Base-by-base conservation (phyloP, 2,797 vertebrate species). In the Bucorvus abyssinicus region DNA sequence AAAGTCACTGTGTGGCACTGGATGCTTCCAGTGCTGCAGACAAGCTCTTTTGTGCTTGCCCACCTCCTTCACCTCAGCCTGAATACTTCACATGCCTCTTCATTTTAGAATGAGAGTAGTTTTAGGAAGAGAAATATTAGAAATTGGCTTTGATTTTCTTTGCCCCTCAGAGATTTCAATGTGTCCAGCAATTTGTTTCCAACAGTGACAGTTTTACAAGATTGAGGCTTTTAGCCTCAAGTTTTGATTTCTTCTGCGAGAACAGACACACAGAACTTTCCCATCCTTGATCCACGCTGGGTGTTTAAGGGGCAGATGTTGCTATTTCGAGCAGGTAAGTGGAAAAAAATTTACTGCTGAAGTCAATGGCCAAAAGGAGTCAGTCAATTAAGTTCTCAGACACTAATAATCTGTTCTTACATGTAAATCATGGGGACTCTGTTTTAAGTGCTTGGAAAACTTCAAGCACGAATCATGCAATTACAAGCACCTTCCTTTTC, bases 121-220 rank as follows among this genome's bases (percentile, higher is more conserved):
- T 90, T 82, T 87, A 71, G 3, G n/a, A 90, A 83, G 64, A 80
- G 94, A 95, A 96, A 87, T 83, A 89, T 83, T 78, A 90, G 78
- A 94, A 87, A 89, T 45, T 32, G 13, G 17, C 38, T 96, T 94
- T 95, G 86, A 96, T 95, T 93, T 95, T 69, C 90, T 89, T 85
- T 81, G 36, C 32, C 38, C 44, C 59, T 85, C 59, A 63, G 86
- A 95, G 67, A 86, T 90, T 90, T 93, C 74, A 83, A 87, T 77
- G 53, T 74, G 55, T 63, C 55, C 52, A 53, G 68, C 52, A 84
- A 89, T 93, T 94, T 87, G 49, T 87, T 91, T 94, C 83, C 87
- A 91, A 8, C 55, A 67, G 67, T 42, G 59, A 63, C 47, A 56
- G 90, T 91, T 95, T 83, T 94, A 90, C 19, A 85, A 95, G 87